Conservation (phyloP, 2,888 invertebrate species). For the Auanema freiburgensis region DNA sequence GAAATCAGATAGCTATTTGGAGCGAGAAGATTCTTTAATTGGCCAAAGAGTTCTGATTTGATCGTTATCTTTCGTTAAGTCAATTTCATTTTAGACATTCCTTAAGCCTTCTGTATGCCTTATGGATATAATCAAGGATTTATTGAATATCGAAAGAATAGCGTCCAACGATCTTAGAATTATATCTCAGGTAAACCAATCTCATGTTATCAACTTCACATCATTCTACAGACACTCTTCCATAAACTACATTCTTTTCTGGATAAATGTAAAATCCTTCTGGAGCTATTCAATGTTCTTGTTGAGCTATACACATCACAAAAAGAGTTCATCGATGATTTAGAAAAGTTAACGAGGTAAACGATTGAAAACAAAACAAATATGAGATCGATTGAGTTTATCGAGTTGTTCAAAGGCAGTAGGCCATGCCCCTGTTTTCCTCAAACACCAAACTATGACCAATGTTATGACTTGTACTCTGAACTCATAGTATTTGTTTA, state of each 20-base stretch:
- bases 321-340: not conserved
- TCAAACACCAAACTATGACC: too few relatives aligned
- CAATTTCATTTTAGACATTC: slow-evolving; percentile 3
- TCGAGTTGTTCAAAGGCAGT: too few relatives aligned
- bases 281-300: slow-evolving; percentile 12
- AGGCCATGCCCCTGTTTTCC: too few relatives aligned
- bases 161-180: slow-evolving; percentile 24
- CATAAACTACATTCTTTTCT: slow-evolving; percentile 8
- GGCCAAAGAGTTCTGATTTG: not conserved
- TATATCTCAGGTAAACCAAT: slow-evolving; percentile 10
- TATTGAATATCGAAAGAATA: slow-evolving; percentile 41
- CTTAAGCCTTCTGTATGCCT: slow-evolving; percentile 20
- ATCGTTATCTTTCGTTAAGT: not conserved
- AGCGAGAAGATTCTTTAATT: slow-evolving; percentile 17
- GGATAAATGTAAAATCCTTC: slow-evolving; percentile 13
- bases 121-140: slow-evolving; percentile 36
- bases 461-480: too few relatives aligned
- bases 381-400: too few relatives aligned
- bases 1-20: slow-evolving; percentile 20
- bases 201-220: not conserved
- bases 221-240: not conserved
- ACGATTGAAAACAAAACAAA: too few relatives aligned
- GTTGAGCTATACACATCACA: not conserved
- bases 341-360: not conserved
- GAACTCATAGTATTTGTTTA: too few relatives aligned